A percentile compares a stretch with the other conserved stretches of the same genome.
These are phyloP conservation scores for Pachycephus smyrnensis DNA, from an alignment of 2,888 invertebrate genomes.

Conservation along the genomic window DNA sequence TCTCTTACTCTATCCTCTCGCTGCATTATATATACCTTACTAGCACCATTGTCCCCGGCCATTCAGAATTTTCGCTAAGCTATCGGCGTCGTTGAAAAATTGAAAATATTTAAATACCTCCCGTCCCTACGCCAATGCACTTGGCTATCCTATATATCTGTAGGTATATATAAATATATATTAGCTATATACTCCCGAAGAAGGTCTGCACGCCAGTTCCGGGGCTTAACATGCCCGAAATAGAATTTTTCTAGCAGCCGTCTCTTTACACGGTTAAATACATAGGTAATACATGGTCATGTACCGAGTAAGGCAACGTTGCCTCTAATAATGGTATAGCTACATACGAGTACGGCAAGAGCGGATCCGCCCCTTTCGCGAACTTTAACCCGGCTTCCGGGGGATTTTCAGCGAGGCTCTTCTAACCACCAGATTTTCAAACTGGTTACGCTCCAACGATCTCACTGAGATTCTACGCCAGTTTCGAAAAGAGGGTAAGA, in stretches of 20 bases:
- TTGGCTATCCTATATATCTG: too few species aligned
- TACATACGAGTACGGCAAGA: neutral
- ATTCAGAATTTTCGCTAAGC: neutral
- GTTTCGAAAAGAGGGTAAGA: neutral
- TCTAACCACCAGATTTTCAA: neutral
- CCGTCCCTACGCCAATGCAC: neutral
- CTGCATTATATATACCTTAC: neutral
- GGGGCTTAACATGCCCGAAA: neutral
- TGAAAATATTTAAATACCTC: neutral
- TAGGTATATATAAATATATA: neutral
- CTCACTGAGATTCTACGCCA: neutral
- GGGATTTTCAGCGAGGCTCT: constrained; percentile 10
- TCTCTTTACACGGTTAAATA: neutral
- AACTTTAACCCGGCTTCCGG: constrained; percentile 34
- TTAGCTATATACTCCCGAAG: neutral
- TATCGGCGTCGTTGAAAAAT: neutral
- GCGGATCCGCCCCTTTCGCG: neutral
- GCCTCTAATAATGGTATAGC: neutral
- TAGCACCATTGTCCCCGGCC: neutral
- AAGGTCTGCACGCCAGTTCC: neutral
- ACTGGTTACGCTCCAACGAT: neutral
- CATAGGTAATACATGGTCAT: neutral
- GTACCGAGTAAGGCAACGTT: neutral
- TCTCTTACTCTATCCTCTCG: neutral
- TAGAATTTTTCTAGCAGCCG: neutral